These are phyloP conservation scores for Cephalopterus ornatus DNA, from an alignment of 2,113 vertebrate genomes.

Conservation along the genomic window DNA sequence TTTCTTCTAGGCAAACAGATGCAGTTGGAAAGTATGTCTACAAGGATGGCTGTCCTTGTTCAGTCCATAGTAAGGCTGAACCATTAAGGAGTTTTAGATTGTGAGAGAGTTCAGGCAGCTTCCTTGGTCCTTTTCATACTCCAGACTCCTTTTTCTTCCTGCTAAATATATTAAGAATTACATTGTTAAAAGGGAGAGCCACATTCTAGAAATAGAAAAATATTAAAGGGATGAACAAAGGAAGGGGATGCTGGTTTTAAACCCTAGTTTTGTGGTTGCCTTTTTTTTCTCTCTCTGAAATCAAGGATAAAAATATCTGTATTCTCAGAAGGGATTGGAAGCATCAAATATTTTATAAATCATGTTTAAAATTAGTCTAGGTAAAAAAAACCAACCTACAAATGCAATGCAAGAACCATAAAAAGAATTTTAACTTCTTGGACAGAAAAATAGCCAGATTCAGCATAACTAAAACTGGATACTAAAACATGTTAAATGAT, in stretches of 20 bases:
- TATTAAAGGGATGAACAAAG: not conserved
- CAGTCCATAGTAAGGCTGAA: not conserved
- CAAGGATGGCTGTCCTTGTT: not conserved
- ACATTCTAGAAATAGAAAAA: not conserved
- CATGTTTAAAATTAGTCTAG: not conserved
- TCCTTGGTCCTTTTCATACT: not conserved
- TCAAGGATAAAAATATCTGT: not conserved
- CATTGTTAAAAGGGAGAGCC: not conserved
- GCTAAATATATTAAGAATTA: conserved; percentile 2
- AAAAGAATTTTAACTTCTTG: not conserved
- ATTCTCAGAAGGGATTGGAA: not conserved
- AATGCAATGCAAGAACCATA: not conserved
- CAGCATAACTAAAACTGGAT: not conserved
- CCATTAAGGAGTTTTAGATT: not conserved
- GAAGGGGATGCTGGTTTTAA: not conserved
- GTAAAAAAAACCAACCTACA: not conserved
- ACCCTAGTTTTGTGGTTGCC: not conserved
- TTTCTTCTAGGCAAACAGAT: conserved; percentile 34
- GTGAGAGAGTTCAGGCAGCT: not conserved
- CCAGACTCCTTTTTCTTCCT: not conserved
- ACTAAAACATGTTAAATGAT: not conserved
- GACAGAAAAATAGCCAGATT: not conserved
- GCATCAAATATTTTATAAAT: not conserved
- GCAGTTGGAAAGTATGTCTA: not conserved
- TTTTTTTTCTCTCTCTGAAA: not conserved